phyloP scores from a whole-genome alignment of 2,888 invertebrate species.

The Torymus texanus region DNA sequence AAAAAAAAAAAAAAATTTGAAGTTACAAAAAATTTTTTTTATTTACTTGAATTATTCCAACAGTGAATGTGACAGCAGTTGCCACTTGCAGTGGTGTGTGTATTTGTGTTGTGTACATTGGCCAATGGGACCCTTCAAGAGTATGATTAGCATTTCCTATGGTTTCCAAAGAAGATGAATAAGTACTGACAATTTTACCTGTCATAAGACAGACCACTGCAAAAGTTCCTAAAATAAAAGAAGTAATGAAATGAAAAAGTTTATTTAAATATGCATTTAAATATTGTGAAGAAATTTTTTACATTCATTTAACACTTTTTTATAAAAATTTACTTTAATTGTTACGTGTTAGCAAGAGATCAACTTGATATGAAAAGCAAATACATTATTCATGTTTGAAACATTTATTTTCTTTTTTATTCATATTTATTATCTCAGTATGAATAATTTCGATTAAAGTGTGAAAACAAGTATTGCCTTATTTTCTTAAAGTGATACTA shows the following conservation, averaged over 20 bases:
- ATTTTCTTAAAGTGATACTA: background rate
- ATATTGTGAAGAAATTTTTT: too few species aligned
- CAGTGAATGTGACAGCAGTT: slow-evolving; percentile 85
- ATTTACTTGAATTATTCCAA: slow-evolving; percentile 85
- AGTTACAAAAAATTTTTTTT: background rate
- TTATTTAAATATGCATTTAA: too few species aligned
- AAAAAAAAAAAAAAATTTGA: background rate
- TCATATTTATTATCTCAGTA: too few species aligned
- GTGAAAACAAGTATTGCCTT: background rate
- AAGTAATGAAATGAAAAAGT: slow-evolving; percentile 10
- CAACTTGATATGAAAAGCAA: too few species aligned
- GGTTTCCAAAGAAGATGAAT: slow-evolving; percentile 63
- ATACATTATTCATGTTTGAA: too few species aligned
- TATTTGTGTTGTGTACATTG: slow-evolving; percentile 45
- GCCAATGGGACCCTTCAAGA: slow-evolving; percentile 45
- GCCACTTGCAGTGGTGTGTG: slow-evolving; percentile 82
- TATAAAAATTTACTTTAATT: too few species aligned
- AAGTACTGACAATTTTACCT: slow-evolving; percentile 83
- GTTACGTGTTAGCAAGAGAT: too few species aligned
- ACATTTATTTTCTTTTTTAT: too few species aligned
- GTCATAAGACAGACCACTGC: slow-evolving; percentile 94
- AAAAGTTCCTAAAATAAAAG: slow-evolving; percentile 80
- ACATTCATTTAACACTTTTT: too few species aligned
- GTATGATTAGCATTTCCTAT: slow-evolving; percentile 54
- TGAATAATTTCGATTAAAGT: background rate